Percentiles rank a stretch among this genome's conserved stretches.
Conservation (phyloP, 2,113 vertebrate genomes). For the Ornithorhynchus anatinus region DNA sequence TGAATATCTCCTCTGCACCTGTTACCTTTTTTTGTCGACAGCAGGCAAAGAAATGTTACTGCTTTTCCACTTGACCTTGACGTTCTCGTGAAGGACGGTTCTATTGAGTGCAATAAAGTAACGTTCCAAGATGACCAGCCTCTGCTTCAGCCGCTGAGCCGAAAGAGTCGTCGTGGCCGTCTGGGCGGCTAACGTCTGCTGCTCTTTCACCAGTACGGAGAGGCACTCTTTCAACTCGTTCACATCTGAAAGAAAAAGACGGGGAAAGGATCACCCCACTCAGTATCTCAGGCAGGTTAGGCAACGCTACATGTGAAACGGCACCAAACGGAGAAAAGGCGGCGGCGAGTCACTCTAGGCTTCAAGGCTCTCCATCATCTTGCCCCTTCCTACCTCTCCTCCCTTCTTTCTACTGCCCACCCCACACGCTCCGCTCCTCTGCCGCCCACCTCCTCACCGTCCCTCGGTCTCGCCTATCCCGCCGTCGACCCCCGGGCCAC, state of each 20-base stretch:
- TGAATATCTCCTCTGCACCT: neutral
- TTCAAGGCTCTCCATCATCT: too few species aligned
- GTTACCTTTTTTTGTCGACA: slow-evolving; percentile 91
- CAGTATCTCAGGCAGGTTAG: neutral
- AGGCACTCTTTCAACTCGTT: slow-evolving; percentile 92
- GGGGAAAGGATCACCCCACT: neutral
- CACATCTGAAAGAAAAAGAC: slow-evolving; percentile 74
- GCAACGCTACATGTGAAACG: neutral
- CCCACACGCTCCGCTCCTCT: too few species aligned
- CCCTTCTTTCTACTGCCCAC: too few species aligned
- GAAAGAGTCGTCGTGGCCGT: slow-evolving; percentile 92
- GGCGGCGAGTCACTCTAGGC: too few species aligned
- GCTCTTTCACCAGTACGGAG: slow-evolving; percentile 90
- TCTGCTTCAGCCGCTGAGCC: slow-evolving; percentile 88
- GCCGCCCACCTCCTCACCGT: too few species aligned
- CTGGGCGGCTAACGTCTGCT: slow-evolving; percentile 86
- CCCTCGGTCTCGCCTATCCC: too few species aligned
- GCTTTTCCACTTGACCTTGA: slow-evolving; percentile 90
- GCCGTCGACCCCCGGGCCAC: too few species aligned
- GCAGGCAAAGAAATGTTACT: slow-evolving; percentile 79
- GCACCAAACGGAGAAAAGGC: too few species aligned
- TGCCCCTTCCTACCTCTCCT: too few species aligned
- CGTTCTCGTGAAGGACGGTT: slow-evolving; percentile 91
- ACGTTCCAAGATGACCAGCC: slow-evolving; percentile 92
- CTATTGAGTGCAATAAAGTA: slow-evolving; percentile 96